These are phyloP conservation scores for Ceratosolen solmsi DNA, from an alignment of 1,140 invertebrate genomes.

Conservation along the genomic window DNA sequence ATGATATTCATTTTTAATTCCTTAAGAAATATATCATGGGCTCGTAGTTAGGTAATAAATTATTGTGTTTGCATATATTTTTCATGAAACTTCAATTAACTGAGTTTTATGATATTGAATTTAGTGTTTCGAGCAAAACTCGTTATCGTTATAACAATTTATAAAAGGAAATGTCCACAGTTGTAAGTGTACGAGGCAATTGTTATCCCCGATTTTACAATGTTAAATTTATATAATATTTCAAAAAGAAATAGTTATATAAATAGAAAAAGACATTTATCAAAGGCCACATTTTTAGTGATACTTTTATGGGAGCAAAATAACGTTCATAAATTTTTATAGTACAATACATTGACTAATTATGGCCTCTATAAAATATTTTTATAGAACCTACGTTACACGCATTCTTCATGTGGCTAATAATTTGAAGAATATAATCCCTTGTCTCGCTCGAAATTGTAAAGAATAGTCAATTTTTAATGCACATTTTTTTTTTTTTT, in stretches of 20 bases:
- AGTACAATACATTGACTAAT: not conserved
- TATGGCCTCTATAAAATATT: constrained; percentile 3
- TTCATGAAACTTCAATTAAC: no score
- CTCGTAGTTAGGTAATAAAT: not conserved
- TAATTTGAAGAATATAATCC: not conserved
- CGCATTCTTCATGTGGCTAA: no score
- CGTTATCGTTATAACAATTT: not conserved
- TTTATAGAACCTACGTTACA: constrained; percentile 14
- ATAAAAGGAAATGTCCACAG: not conserved
- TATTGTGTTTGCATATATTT: not conserved
- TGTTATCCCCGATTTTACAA: no score
- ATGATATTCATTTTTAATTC: not conserved
- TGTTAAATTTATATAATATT: not conserved
- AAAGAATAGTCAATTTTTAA: not conserved
- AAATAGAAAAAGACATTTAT: no score
- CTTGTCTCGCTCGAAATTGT: no score
- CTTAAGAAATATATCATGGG: not conserved
- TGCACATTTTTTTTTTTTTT: not conserved
- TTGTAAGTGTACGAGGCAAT: not conserved
- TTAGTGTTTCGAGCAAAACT: not conserved
- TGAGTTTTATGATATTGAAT: not conserved
- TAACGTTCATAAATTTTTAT: constrained; percentile 9
- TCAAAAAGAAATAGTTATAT: not conserved
- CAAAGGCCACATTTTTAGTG: not conserved
- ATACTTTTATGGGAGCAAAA: not conserved